phyloP scores from a whole-genome alignment of 2,888 invertebrate species.

The Acrocyrtus sp. region DNA sequence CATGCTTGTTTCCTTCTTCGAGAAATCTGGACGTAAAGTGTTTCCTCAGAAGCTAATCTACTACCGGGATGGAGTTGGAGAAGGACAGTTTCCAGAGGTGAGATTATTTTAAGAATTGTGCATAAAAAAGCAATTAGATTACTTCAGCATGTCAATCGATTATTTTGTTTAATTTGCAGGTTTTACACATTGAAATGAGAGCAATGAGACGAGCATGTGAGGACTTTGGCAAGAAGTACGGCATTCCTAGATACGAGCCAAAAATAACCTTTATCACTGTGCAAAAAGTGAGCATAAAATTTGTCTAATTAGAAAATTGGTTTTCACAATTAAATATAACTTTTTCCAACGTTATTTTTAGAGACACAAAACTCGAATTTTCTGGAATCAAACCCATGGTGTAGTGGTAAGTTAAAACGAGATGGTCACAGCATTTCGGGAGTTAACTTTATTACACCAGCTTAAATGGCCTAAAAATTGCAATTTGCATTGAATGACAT shows the following conservation, averaged over 20 bases:
- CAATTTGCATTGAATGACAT: too few species aligned
- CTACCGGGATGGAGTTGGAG: conserved; percentile 66
- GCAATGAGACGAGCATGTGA: conserved; percentile 69
- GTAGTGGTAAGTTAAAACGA: too few species aligned
- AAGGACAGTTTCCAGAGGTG: conserved; percentile 65
- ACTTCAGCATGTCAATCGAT: too few species aligned
- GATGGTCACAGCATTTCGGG: too few species aligned
- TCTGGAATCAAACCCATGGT: conserved; percentile 69
- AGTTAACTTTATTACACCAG: too few species aligned
- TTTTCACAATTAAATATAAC: background rate
- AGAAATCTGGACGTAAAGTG: background rate
- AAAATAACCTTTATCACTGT: conserved; percentile 73
- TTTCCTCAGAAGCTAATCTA: conserved; percentile 65
- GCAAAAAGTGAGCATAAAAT: conserved; percentile 68
- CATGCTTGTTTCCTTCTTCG: background rate
- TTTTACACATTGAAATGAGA: conserved; percentile 56
- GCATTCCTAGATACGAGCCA: conserved; percentile 71
- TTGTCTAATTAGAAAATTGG: background rate
- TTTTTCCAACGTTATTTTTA: too few species aligned
- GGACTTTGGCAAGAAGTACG: conserved; percentile 65
- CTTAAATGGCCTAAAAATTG: too few species aligned
- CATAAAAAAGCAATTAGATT: too few species aligned
- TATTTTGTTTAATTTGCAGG: conserved; percentile 29
- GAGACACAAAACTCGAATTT: conserved; percentile 70
- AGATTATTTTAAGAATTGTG: background rate